These are phyloP conservation scores for Porites lobata DNA, from an alignment of 92 coral and sea anemone genomes.

Conservation along the genomic window DNA sequence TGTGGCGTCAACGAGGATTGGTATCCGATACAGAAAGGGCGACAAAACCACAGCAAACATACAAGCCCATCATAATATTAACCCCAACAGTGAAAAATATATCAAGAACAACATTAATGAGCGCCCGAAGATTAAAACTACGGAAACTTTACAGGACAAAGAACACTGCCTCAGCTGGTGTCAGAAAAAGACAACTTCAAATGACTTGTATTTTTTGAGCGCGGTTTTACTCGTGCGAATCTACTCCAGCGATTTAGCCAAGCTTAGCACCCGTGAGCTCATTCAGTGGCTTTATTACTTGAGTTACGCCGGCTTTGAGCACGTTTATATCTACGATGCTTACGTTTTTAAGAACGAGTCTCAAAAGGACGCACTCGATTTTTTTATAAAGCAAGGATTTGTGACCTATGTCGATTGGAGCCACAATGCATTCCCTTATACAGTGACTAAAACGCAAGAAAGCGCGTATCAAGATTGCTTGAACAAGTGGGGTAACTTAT, in stretches of 20 bases:
- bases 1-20: not conserved
- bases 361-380: conserved; percentile 62
- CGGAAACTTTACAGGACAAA: no score
- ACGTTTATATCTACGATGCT: conserved; percentile 78
- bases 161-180: conserved; percentile 65
- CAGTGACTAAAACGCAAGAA: conserved; percentile 63
- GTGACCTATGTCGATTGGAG: conserved; percentile 81
- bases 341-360: conserved; percentile 69
- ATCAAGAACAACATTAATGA: not conserved
- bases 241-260: conserved; percentile 60
- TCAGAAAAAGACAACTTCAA: conserved; percentile 39
- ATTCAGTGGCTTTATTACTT: conserved; percentile 72
- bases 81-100: not conserved
- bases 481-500: conserved; percentile 38
- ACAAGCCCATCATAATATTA: not conserved
- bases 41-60: not conserved
- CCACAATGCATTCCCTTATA: conserved; percentile 65
- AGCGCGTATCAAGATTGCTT: conserved; percentile 67
- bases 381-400: conserved; percentile 61
- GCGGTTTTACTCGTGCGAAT: conserved; percentile 76
- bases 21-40: not conserved
- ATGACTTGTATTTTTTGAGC: conserved; percentile 58
- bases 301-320: conserved; percentile 78
- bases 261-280: conserved; percentile 72
- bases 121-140: no score